phyloP scores from a whole-genome alignment of 2,113 vertebrate genomes.

The Chionodraco myersi region DNA sequence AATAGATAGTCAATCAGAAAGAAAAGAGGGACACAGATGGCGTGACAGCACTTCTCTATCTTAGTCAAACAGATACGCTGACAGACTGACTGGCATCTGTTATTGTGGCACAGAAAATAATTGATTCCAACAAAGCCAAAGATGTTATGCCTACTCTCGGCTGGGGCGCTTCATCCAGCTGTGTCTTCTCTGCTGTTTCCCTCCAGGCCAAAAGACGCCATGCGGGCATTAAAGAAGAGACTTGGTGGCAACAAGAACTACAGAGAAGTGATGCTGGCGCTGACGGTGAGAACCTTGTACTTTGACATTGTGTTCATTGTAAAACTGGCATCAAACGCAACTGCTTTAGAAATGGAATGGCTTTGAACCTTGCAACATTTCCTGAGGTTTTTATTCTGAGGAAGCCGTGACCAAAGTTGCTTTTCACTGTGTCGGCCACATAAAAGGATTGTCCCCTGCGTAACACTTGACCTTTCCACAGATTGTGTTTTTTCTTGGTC shows the following conservation, averaged over 20 bases:
- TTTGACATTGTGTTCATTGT: not conserved
- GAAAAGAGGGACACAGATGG: slow-evolving; percentile 57
- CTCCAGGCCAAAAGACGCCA: slow-evolving; percentile 95
- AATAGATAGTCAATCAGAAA: slow-evolving; percentile 25
- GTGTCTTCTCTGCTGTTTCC: slow-evolving; percentile 45
- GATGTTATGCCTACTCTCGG: slow-evolving; percentile 26
- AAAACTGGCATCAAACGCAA: not conserved
- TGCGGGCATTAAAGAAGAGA: slow-evolving; percentile 95
- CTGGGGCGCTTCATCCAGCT: slow-evolving; percentile 27
- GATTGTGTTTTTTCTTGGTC: not conserved
- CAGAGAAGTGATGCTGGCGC: slow-evolving; percentile 96
- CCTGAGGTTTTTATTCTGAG: not conserved
- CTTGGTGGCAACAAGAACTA: slow-evolving; percentile 96
- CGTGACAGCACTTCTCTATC: slow-evolving; percentile 31
- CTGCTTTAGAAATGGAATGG: too few species aligned
- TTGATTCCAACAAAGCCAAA: slow-evolving; percentile 45
- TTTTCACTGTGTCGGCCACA: not conserved
- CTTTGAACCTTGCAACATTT: not conserved
- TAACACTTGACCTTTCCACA: not conserved
- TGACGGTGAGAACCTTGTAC: slow-evolving; percentile 88
- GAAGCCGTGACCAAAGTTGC: not conserved
- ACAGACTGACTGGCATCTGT: slow-evolving; percentile 57
- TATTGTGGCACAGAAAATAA: slow-evolving; percentile 28
- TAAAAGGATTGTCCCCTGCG: not conserved
- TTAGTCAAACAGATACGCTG: slow-evolving; percentile 44